These are phyloP conservation scores for Mionectes macconnelli DNA, from an alignment of 2,113 vertebrate species.

Conservation along the genomic window DNA sequence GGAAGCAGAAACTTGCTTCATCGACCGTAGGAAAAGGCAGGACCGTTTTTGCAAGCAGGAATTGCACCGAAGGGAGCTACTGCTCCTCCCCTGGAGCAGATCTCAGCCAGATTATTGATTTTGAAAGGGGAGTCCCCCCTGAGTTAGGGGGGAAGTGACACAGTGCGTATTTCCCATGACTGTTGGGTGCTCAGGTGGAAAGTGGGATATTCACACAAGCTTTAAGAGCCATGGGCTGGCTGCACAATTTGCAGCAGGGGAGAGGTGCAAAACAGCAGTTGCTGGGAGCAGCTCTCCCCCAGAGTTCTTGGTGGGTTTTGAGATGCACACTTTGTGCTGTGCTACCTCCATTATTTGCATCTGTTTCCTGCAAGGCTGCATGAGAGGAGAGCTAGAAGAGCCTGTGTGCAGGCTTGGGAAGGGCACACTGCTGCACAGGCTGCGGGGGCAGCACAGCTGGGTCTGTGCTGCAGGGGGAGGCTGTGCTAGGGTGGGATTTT, in stretches of 20 bases:
- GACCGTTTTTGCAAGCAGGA: background rate
- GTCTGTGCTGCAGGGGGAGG: background rate
- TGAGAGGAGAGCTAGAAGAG: background rate
- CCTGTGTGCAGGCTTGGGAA: background rate
- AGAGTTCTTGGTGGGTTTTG: background rate
- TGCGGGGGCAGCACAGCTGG: background rate
- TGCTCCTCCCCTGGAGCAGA: background rate
- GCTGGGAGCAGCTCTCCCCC: background rate
- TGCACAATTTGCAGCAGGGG: background rate
- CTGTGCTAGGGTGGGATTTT: background rate
- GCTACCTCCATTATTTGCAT: background rate
- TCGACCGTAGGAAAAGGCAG: background rate
- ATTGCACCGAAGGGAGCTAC: background rate
- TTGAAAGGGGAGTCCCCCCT: background rate
- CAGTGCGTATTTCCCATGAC: background rate
- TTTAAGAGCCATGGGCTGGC: background rate
- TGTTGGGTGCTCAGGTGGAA: background rate
- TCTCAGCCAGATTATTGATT: background rate
- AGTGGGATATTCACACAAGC: background rate
- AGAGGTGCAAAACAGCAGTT: background rate
- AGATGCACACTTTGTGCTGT: background rate
- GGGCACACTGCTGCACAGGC: background rate
- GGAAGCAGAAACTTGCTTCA: background rate
- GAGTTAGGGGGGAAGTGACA: background rate
- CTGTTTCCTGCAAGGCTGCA: fast-evolving